Evolutionary conservation across 2,113 vertebrate species (phyloP), one percentile per base, ranked within the genome.

Genomic region (Leptodactylus fuscus): DNA sequence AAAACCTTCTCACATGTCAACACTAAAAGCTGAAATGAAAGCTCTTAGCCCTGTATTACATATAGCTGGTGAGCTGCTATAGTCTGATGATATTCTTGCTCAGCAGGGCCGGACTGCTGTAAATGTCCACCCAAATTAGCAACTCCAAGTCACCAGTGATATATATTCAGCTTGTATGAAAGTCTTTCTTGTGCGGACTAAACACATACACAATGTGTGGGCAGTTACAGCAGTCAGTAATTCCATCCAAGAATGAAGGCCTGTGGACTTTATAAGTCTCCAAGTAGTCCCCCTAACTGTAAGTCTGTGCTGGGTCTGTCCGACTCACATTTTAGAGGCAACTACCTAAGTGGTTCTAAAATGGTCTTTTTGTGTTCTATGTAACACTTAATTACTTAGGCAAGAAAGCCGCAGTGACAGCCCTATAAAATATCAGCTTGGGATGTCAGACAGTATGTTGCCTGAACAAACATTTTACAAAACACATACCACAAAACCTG

Each of bases 311-410:
- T 46, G 70, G 71, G 75, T 18, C 60, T 60, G 46, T 80, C 58
- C 32, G 48, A 71, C 65, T 85, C 75, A 53, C 48, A 80, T 85
- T 70, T 74, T 74, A 74, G 49, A 36, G 27, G 60, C 44, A 75
- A 74, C 71, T 73, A n/a, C 65, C 44, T 79, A 86, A 71, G 48
- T 44, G 76, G 65, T 86, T 73, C 84, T 86, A 73, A 86, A 86
- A 86, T 71, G 48, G 49, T 22, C 76, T 70, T 80, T 81, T 85
- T 80, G 75, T 80, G 65, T 71, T 78, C 76, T 18, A n/a, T 24
- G 38, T 86, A 81, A 86, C 84, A 86, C 65, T 73, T 86, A 86
- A 86, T 86, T 86, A 86, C 65, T 81, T 44, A 81, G 84, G 71
- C 38, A 81, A 81, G 65, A 60, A 73, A 55, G 76, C 65, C 48